Evolutionary conservation across 2,797 vertebrate species (phyloP).

Genomic region (Leuciscus waleckii): DNA sequence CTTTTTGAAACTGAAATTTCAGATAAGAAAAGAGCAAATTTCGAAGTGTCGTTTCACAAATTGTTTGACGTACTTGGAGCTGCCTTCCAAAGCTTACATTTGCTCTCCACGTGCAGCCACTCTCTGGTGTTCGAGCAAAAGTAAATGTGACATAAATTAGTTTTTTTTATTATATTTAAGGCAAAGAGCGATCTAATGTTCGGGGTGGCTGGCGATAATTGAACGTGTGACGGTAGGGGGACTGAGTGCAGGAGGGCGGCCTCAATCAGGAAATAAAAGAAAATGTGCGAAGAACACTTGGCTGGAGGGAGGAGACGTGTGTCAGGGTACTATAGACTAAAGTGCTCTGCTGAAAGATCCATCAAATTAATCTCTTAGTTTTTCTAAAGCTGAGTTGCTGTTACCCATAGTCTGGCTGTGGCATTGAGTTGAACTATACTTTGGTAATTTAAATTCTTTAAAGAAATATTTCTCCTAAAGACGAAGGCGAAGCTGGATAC

Average conservation of each 20-base stretch:
- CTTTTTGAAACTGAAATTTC: slow-evolving; percentile 43
- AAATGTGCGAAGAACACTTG: slow-evolving; percentile 32
- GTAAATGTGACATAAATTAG: slow-evolving; percentile 37
- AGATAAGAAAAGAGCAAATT: slow-evolving; percentile 40
- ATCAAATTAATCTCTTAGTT: slow-evolving; percentile 41
- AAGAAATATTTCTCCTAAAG: slow-evolving; percentile 4
- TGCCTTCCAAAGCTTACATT: slow-evolving; percentile 2
- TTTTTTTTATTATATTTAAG: slow-evolving; percentile 31
- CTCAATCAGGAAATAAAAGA: slow-evolving; percentile 40
- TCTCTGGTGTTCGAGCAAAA: not conserved
- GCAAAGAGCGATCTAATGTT: slow-evolving; percentile 46
- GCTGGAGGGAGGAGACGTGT: slow-evolving; percentile 45
- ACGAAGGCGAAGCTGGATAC: not conserved
- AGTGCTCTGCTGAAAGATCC: slow-evolving; percentile 44
- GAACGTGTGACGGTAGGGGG: slow-evolving; percentile 42
- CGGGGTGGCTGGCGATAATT: slow-evolving; percentile 34
- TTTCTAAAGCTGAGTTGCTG: slow-evolving; percentile 20
- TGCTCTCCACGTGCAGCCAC: not conserved
- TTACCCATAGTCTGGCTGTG: slow-evolving; percentile 26
- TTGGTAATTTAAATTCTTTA: slow-evolving; percentile 26
- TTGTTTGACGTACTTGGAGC: slow-evolving; percentile 14
- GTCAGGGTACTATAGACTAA: slow-evolving; percentile 42
- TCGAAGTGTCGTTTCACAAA: slow-evolving; percentile 14
- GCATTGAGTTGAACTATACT: slow-evolving; percentile 29
- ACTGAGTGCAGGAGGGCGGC: slow-evolving; percentile 39